Evolutionary conservation across 1,140 invertebrate genomes (phyloP).

Genomic region (Octopus sinensis): DNA sequence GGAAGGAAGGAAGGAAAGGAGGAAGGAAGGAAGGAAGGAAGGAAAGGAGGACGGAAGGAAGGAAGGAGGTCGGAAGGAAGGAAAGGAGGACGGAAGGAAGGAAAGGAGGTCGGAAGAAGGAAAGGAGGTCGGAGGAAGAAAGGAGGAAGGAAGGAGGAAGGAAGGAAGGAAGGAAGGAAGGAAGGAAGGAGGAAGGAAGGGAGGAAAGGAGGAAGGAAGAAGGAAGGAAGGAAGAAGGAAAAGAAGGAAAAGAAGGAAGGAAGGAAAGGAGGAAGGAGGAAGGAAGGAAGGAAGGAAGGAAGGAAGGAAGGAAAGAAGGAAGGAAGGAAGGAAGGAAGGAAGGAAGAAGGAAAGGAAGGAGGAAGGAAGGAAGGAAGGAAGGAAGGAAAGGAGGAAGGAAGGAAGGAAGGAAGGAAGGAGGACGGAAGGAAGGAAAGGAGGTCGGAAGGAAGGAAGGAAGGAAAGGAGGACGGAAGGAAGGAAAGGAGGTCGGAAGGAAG

Average conservation of each 20-base stretch:
- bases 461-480: background rate
- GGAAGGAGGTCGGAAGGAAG: background rate
- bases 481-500: background rate
- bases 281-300: background rate
- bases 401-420: background rate
- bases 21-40: background rate
- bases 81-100: background rate
- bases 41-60: background rate
- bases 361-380: background rate
- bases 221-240: background rate
- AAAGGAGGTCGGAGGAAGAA: slow-evolving; percentile 13
- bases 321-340: background rate
- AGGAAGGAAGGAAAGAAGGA: background rate
- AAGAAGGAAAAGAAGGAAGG: background rate
- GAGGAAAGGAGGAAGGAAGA: background rate
- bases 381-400: background rate
- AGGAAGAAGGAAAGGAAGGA: background rate
- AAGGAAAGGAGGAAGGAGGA: background rate
- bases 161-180: background rate
- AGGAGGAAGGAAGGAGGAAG: background rate
- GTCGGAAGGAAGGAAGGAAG: background rate
- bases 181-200: background rate
- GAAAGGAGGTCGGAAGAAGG: background rate
- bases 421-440: background rate
- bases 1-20: background rate